These are phyloP conservation scores for fruit fly (Drosophila melanogaster) DNA, from an alignment of 1,140 invertebrate genomes.

Conservation along the genomic window Release_6_plus_ISO1_MT NT_037436.4:10863001-10863500, in stretches of 20 bases:
- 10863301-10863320: neutral
- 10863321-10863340: conserved; percentile 27
- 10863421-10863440: conserved; percentile 29
- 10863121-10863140: neutral
- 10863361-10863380: conserved; percentile 33
- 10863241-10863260: conserved; percentile 14
- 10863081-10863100: conserved; percentile 2
- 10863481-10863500: conserved; percentile 68
- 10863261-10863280: neutral
- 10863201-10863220: no score
- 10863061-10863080: conserved; percentile 11
- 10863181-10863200: neutral
- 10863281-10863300: conserved; percentile 37
- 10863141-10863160: neutral
- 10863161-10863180: no score
- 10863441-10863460: conserved; percentile 35
- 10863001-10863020: neutral
- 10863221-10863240: neutral
- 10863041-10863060: conserved; percentile 12
- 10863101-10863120: neutral
- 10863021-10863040: conserved; percentile 27
- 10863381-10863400: conserved; percentile 44
- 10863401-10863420: conserved; percentile 40
- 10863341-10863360: conserved; percentile 38
- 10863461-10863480: conserved; percentile 72